These are phyloP conservation scores for Metaphire vulgaris DNA, from an alignment of 1,140 invertebrate genomes.

Conservation along the genomic window DNA sequence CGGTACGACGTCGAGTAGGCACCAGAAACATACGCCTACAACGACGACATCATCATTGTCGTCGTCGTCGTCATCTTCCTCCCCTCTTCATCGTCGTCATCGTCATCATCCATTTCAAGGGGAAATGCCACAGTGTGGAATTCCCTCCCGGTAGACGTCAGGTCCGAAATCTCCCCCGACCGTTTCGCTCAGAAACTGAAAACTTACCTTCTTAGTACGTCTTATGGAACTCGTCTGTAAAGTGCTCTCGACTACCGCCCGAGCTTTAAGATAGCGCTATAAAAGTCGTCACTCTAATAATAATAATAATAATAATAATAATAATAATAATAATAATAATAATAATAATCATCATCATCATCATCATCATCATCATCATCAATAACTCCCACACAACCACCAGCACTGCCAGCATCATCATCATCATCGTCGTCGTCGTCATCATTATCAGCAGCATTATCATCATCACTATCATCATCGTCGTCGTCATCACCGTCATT, in stretches of 20 bases:
- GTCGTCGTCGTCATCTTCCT: too few species aligned
- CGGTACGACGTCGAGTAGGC: constrained; percentile 91
- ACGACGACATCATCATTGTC: too few species aligned
- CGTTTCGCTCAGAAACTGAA: too few species aligned
- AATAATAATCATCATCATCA: too few species aligned
- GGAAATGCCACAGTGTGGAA: too few species aligned
- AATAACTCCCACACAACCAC: background rate
- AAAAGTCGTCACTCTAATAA: too few species aligned
- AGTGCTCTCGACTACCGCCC: too few species aligned
- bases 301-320: constrained; percentile 43
- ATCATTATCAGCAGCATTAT: background rate
- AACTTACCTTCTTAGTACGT: too few species aligned
- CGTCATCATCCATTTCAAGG: constrained; percentile 91
- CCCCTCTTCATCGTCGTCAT: constrained; percentile 98
- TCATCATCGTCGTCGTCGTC: constrained; percentile 8
- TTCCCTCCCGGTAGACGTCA: too few species aligned
- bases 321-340: background rate
- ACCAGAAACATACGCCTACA: constrained; percentile 74
- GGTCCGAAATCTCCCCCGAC: too few species aligned
- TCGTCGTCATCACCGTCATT: background rate
- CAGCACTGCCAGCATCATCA: constrained; percentile 1
- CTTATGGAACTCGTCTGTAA: too few species aligned
- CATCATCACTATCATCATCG: background rate
- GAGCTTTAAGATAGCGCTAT: too few species aligned
- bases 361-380: constrained; percentile 20